Percentiles rank a stretch among this genome's conserved stretches.
Conservation (phyloP, 2,797 vertebrate genomes). For the Karalla daura region DNA sequence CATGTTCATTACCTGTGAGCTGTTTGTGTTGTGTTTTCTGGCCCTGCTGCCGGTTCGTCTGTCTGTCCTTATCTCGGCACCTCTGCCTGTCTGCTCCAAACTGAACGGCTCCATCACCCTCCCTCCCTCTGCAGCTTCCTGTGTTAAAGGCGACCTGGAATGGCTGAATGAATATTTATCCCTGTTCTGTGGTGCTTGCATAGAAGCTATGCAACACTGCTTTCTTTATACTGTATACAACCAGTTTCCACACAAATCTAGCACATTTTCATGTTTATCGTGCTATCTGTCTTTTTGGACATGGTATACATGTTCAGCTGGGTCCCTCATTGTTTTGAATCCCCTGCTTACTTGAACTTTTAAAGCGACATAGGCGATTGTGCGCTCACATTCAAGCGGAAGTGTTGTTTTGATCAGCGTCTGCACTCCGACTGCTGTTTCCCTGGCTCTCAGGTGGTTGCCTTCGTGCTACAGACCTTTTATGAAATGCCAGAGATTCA, state of each 20-base stretch:
- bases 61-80: conserved; percentile 44
- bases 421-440: conserved; percentile 18
- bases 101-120: conserved; percentile 36
- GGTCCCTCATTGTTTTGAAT: neutral
- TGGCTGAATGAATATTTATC: no score
- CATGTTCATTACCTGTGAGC: conserved; percentile 5
- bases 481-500: conserved; percentile 78
- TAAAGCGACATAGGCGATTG: conserved; percentile 8
- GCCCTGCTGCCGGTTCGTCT: neutral
- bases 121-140: conserved; percentile 18
- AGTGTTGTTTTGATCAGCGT: conserved; percentile 40
- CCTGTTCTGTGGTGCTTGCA: no score
- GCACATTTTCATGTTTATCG: no score
- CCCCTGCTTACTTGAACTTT: conserved; percentile 24
- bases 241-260: no score
- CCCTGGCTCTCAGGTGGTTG: conserved; percentile 56
- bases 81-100: conserved; percentile 29
- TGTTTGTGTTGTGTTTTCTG: conserved; percentile 32
- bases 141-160: conserved; percentile 32
- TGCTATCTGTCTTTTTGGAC: no score
- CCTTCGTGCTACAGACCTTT: conserved; percentile 73
- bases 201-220: no score
- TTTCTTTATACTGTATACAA: no score
- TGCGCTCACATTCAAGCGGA: conserved; percentile 10
- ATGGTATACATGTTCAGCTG: no score